Conservation (phyloP, 2,797 vertebrate genomes). For the Paramormyrops hopkinsi region DNA sequence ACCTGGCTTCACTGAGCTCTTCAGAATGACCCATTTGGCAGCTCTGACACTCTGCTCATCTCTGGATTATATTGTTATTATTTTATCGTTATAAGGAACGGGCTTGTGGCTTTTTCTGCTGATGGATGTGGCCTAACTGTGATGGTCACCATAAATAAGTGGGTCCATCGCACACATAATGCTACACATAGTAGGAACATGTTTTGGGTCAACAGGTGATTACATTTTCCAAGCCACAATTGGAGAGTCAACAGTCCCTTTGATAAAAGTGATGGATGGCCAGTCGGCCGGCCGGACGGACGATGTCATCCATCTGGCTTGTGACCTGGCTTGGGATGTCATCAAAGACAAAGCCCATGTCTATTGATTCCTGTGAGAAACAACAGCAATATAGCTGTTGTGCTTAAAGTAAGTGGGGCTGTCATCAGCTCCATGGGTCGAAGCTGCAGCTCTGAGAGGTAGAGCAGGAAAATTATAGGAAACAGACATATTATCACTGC, state of each 20-base stretch:
- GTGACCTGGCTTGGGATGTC: background rate
- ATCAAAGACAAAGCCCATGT: background rate
- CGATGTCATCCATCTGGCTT: no score
- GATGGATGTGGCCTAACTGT: background rate
- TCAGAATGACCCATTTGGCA: background rate
- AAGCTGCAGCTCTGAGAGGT: background rate
- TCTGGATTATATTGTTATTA: background rate
- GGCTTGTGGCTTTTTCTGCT: background rate
- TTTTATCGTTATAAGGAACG: background rate
- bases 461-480: background rate
- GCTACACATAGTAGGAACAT: background rate
- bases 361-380: background rate
- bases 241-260: background rate
- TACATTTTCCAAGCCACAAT: background rate
- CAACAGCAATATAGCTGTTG: background rate
- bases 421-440: background rate
- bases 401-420: background rate
- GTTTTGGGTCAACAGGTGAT: background rate
- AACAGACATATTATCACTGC: background rate
- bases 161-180: background rate
- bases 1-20: background rate
- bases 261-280: background rate
- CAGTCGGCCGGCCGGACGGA: background rate
- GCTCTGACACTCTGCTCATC: background rate
- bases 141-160: background rate